A percentile compares a stretch with the other conserved stretches of the same genome.
phyloP scores from a whole-genome alignment of 2,113 vertebrate genomes.

The Hucho hucho region DNA sequence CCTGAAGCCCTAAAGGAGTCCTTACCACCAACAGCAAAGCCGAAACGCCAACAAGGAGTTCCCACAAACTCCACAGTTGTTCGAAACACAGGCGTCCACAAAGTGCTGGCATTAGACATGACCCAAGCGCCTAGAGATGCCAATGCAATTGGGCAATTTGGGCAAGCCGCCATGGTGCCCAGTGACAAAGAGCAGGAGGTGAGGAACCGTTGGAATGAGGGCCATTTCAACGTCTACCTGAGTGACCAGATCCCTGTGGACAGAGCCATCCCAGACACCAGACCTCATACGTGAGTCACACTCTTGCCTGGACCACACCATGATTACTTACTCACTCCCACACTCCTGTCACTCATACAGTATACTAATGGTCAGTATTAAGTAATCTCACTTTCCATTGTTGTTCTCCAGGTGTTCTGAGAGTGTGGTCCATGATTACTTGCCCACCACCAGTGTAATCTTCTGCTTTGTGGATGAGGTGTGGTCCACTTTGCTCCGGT shows the following conservation, averaged over 20 bases:
- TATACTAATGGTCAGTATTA: neutral
- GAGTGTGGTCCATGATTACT: constrained; percentile 79
- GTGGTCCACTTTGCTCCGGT: constrained; percentile 94
- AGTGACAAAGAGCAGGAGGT: constrained; percentile 76
- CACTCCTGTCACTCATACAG: neutral
- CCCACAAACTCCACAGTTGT: constrained; percentile 17
- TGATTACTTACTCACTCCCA: neutral
- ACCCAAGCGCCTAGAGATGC: constrained; percentile 81
- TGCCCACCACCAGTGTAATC: constrained; percentile 89
- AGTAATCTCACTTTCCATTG: neutral
- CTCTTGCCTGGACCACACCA: neutral
- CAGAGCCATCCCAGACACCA: constrained; percentile 87
- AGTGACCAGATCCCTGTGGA: constrained; percentile 93
- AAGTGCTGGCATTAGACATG: constrained; percentile 78
- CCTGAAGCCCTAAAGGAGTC: neutral
- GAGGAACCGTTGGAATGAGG: constrained; percentile 87
- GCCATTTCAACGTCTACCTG: constrained; percentile 93
- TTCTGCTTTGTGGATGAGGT: constrained; percentile 98
- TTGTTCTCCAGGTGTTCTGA: constrained; percentile 77
- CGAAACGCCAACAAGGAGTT: neutral
- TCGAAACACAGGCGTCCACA: constrained; percentile 66
- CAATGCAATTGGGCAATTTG: constrained; percentile 86
- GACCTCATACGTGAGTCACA: constrained; percentile 84
- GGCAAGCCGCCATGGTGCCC: constrained; percentile 74
- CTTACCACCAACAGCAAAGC: neutral